A percentile compares a stretch with the other conserved stretches of the same genome.
Evolutionary conservation across 2,113 vertebrate species (phyloP).

Genomic region (Centropus unirufus): DNA sequence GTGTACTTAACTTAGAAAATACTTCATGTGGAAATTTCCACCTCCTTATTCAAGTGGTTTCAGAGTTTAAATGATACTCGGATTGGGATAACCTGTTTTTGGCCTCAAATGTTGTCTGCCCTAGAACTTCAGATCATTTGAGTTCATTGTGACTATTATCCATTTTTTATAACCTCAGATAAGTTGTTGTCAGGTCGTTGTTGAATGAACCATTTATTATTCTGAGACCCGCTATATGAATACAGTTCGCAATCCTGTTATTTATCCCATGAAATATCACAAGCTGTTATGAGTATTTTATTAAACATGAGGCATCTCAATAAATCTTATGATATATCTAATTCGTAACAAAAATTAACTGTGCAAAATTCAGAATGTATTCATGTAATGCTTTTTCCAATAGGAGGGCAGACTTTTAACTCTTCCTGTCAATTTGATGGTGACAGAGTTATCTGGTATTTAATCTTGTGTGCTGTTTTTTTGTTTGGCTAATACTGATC

Average conservation of each 20-base stretch:
- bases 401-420: slow-evolving; percentile 5
- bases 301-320: slow-evolving; percentile 51
- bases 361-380: background rate
- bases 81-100: background rate
- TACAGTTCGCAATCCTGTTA: slow-evolving; percentile 1
- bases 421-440: background rate
- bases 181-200: slow-evolving; percentile 42
- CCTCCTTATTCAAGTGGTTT: background rate
- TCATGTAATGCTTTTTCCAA: background rate
- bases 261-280: slow-evolving; percentile 52
- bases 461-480: background rate
- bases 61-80: background rate
- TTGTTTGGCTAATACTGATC: background rate
- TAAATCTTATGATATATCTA: slow-evolving; percentile 36
- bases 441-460: background rate
- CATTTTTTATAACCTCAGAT: slow-evolving; percentile 32
- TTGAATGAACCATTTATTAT: slow-evolving; percentile 39
- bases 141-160: slow-evolving; percentile 16
- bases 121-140: background rate
- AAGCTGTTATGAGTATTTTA: slow-evolving; percentile 43
- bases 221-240: slow-evolving; percentile 25
- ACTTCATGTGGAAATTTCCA: slow-evolving; percentile 36
- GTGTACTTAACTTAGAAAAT: slow-evolving; percentile 1
- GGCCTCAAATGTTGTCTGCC: background rate
- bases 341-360: slow-evolving; percentile 23